Evolutionary conservation across 2,113 vertebrate species (phyloP).

Genomic region (Calypte anna): DNA sequence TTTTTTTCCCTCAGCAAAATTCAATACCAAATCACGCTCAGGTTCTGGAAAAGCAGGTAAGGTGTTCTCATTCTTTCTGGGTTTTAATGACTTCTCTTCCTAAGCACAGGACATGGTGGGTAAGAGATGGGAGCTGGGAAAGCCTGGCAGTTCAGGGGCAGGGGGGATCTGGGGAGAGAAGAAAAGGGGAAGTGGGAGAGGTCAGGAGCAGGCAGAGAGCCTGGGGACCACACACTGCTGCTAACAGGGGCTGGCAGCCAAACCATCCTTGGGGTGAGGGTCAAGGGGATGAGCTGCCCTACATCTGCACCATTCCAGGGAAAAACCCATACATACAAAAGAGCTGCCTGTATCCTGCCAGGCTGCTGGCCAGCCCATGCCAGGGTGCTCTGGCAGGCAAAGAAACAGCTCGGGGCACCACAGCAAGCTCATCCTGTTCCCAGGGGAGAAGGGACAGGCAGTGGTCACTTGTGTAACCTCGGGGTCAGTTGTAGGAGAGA

Average conservation of each 20-base stretch:
- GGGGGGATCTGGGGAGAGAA: neutral
- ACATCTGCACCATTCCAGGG: neutral
- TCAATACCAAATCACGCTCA: no score
- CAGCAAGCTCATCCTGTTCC: neutral
- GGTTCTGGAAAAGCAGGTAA: no score
- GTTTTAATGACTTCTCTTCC: neutral
- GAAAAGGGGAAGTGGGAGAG: fast-evolving
- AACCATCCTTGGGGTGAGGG: neutral
- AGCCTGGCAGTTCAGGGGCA: neutral
- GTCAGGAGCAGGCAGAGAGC: neutral
- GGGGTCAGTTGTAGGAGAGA: neutral
- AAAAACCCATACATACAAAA: neutral
- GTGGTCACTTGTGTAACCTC: neutral
- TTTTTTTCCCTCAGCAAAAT: no score
- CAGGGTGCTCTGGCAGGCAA: neutral
- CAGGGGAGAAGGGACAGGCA: fast-evolving
- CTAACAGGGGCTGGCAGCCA: neutral
- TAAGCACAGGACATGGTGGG: neutral
- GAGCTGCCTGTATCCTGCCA: neutral
- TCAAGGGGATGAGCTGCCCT: neutral
- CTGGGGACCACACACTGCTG: fast-evolving
- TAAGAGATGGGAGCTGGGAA: neutral
- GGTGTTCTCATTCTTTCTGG: neutral
- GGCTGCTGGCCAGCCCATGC: neutral
- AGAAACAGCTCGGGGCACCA: neutral